Evolutionary conservation across 2,888 invertebrate genomes (phyloP).

Genomic region (Teleogryllus oceanicus): DNA sequence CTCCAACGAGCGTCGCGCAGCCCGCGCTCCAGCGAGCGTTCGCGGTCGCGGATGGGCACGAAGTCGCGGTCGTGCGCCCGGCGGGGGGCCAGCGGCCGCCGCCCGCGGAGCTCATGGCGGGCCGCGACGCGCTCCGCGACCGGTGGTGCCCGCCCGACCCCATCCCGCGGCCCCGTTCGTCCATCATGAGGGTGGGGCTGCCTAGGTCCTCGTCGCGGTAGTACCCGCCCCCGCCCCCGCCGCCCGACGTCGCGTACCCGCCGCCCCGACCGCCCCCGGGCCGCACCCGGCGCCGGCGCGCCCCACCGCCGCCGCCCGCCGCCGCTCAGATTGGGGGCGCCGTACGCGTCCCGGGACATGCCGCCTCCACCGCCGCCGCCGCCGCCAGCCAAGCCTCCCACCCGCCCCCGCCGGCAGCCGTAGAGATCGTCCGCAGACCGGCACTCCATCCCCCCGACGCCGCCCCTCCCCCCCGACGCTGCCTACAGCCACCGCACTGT

Average conservation of each 20-base stretch:
- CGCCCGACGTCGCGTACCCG: slow-evolving; percentile 49
- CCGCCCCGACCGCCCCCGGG: slow-evolving; percentile 12
- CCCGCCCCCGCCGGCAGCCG: background rate
- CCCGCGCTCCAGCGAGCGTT: slow-evolving; percentile 61
- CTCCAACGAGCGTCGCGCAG: slow-evolving; percentile 64
- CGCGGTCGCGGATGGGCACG: slow-evolving; percentile 75
- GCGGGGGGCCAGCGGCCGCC: slow-evolving; percentile 60
- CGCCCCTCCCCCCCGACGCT: slow-evolving; percentile 5
- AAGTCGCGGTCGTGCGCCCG: slow-evolving; percentile 76
- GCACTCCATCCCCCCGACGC: slow-evolving; percentile 3
- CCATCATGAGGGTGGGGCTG: slow-evolving; percentile 75
- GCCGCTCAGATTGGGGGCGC: slow-evolving; percentile 34
- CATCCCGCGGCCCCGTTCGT: slow-evolving; percentile 63
- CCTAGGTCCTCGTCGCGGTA: slow-evolving; percentile 71
- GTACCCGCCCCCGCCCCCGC: slow-evolving; percentile 42
- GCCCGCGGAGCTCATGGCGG: slow-evolving; percentile 52
- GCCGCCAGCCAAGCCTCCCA: background rate
- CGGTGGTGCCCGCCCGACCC: slow-evolving; percentile 66
- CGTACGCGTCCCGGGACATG: slow-evolving; percentile 26
- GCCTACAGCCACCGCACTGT: background rate
- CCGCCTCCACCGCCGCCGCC: slow-evolving; percentile 26
- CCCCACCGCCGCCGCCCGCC: slow-evolving; percentile 47
- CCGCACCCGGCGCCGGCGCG: slow-evolving; percentile 49
- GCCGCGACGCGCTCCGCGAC: slow-evolving; percentile 76
- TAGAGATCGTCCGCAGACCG: background rate